Evolutionary conservation across 92 coral and sea anemone species (phyloP), one percentile per base, ranked within the genome.

Genomic region (Paragorgia papillata): DNA sequence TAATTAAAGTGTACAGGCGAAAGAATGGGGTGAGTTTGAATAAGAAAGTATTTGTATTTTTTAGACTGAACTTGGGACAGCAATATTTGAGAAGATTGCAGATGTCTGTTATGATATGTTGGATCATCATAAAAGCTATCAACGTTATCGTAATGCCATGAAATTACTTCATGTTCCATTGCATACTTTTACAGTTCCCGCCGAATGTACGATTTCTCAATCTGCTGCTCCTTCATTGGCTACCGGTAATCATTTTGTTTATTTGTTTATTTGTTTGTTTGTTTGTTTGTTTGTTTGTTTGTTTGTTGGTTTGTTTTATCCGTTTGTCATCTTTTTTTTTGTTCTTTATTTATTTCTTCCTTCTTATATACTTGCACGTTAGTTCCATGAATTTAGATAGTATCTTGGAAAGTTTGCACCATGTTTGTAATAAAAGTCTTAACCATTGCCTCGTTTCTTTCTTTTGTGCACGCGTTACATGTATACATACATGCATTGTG

Each of bases 41-140:
- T n/a, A n/a, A n/a, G n/a, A n/a, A n/a, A n/a, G n/a, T n/a, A n/a
- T n/a, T 28, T 5, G 21, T 55, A 49, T 56, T 53, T 19, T 66
- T 59, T 66, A 94, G 98, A 87, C 83, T 34, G 98, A 94, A 76
- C 85, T 94, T 88, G 98, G 98, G 17, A 94, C 98, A 35, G 89
- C 79, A 54, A 80, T 94, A 54, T 94, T 94, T 82, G 97, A 90
- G 49, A 92, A 90, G 62, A 89, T 94, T 50, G 98, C 98, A 0
- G 89, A 86, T 62, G 88, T 88, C 41, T 94, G 98, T 66, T 94
- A 94, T 74, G 83, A 90, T 69, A 94, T 94, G 98, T 71, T 88
- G 66, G 98, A 94, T 74, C 97, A 94, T 64, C 83, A 73, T 49
- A 83, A 86, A 22, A 89, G 80, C 66, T 94, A 94, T 71, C 87